A percentile compares a stretch with the other conserved stretches of the same genome.
These are phyloP conservation scores for Pempheris klunzingeri DNA, from an alignment of 2,797 vertebrate species.

Conservation along the genomic window DNA sequence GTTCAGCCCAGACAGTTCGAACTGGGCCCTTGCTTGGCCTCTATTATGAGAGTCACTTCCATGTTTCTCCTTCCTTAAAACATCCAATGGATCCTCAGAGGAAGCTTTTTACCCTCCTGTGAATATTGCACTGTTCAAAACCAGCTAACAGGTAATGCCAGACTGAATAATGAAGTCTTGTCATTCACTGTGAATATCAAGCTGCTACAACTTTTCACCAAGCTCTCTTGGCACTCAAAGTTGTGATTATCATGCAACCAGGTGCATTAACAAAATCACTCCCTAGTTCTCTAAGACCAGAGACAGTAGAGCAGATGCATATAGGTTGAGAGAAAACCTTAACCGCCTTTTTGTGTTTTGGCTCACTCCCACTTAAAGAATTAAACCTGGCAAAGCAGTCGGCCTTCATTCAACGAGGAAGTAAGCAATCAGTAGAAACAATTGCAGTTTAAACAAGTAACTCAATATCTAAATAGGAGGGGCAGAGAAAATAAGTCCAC, in stretches of 20 bases:
- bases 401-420: constrained; percentile 49
- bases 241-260: constrained; percentile 5
- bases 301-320: background rate
- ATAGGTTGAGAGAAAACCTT: constrained; percentile 24
- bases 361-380: background rate
- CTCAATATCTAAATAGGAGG: constrained; percentile 54
- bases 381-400: constrained; percentile 26
- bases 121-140: constrained; percentile 2
- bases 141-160: background rate
- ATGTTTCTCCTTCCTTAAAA: background rate
- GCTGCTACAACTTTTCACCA: constrained; percentile 9
- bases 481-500: constrained; percentile 44
- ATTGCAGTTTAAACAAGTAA: constrained; percentile 55
- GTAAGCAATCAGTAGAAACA: constrained; percentile 52
- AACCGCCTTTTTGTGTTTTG: constrained; percentile 33
- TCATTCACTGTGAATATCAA: constrained; percentile 9
- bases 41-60: background rate
- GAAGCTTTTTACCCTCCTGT: background rate
- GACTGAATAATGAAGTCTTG: background rate
- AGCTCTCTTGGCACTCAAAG: background rate
- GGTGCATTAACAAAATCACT: constrained; percentile 10
- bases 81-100: background rate
- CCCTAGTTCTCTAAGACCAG: constrained; percentile 17
- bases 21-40: background rate
- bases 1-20: background rate